Conservation (phyloP, 2,888 invertebrate species). For the Stenotaenia linearis region DNA sequence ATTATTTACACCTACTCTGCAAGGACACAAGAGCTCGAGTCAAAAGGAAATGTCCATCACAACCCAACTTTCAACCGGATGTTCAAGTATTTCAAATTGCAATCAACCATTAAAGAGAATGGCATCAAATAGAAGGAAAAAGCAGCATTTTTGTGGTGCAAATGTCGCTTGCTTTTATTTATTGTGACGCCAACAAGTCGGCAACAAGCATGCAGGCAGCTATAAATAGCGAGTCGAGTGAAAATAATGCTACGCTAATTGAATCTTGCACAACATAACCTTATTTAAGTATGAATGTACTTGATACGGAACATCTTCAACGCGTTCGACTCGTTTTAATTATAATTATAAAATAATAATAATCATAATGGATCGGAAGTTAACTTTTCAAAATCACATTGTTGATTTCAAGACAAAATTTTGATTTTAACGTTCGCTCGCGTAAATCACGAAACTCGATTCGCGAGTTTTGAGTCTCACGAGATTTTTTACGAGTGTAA, state of each 20-base stretch:
- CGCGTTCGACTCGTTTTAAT: background rate
- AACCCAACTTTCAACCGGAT: no score
- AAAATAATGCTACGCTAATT: background rate
- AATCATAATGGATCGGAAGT: no score
- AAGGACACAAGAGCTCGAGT: no score
- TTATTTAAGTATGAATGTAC: background rate
- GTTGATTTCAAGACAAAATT: no score
- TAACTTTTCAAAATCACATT: no score
- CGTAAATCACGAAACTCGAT: background rate
- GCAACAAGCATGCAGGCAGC: background rate
- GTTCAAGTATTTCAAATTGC: no score
- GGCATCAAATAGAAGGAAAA: background rate
- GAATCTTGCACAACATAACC: background rate
- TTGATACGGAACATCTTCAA: background rate
- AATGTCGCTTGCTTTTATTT: background rate
- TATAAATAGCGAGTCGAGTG: background rate
- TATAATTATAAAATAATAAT: no score
- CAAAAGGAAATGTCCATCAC: no score
- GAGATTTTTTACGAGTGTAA: background rate
- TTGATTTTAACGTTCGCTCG: background rate
- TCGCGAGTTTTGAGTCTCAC: background rate
- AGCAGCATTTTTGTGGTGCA: background rate
- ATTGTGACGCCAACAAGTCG: slow-evolving; percentile 1
- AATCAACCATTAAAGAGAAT: no score
- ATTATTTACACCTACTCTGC: no score